phyloP scores from a whole-genome alignment of 1,140 invertebrate genomes.

The Drosophila bipectinata region DNA sequence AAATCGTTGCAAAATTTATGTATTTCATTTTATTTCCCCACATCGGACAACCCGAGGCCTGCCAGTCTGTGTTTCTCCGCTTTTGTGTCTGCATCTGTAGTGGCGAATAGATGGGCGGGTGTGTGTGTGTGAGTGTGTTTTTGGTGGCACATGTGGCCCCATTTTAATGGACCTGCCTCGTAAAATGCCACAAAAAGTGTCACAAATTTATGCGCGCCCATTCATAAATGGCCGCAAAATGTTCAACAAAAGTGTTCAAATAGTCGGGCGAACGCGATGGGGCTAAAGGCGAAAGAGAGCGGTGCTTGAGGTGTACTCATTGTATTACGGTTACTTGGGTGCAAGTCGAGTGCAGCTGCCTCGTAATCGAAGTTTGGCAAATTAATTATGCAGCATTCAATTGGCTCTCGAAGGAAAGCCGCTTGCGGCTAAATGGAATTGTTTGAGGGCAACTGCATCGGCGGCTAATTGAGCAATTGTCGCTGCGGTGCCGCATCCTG shows the following conservation, averaged over 20 bases:
- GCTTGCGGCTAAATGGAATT: slow-evolving; percentile 56
- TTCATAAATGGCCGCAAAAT: slow-evolving; percentile 59
- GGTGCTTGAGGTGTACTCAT: slow-evolving; percentile 39
- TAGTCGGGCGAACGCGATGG: slow-evolving; percentile 8
- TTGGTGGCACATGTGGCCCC: slow-evolving; percentile 63
- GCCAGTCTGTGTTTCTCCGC: slow-evolving; percentile 18
- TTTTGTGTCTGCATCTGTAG: slow-evolving; percentile 24
- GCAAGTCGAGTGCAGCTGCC: slow-evolving; percentile 40
- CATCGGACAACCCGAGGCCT: slow-evolving; percentile 45
- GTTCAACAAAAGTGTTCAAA: slow-evolving; percentile 55
- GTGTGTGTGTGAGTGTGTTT: slow-evolving; percentile 30
- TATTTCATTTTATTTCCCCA: slow-evolving; percentile 82
- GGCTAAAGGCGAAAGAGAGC: slow-evolving; percentile 1
- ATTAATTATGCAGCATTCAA: slow-evolving; percentile 74
- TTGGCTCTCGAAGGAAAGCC: slow-evolving; percentile 57
- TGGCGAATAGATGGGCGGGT: slow-evolving; percentile 5
- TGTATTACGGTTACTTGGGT: slow-evolving; percentile 33
- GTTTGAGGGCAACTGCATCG: slow-evolving; percentile 40
- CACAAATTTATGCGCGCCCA: slow-evolving; percentile 75
- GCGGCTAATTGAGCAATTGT: slow-evolving; percentile 60
- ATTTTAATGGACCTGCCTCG: slow-evolving; percentile 81
- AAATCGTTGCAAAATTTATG: slow-evolving; percentile 84
- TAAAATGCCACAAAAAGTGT: slow-evolving; percentile 75
- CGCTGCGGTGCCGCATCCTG: slow-evolving; percentile 29
- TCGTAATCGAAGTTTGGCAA: slow-evolving; percentile 42